Base-by-base conservation (phyloP, 2,797 vertebrate genomes). In the Hydrophis major region DNA sequence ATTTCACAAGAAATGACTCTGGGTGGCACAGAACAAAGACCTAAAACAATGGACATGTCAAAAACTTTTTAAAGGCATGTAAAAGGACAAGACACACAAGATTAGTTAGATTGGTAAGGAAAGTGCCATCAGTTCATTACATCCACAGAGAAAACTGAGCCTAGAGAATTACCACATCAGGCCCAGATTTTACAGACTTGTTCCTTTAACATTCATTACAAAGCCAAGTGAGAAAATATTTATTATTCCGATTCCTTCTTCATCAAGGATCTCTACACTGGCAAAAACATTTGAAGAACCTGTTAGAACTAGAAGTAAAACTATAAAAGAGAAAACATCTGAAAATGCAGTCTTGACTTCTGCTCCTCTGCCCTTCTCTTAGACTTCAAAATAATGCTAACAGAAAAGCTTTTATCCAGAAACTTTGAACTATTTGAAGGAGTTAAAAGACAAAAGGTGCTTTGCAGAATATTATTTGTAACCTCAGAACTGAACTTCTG, bases 401-500 rank as follows among this genome's bases (percentile, higher is more conserved):
- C 57, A 94, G 90, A 0, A 13, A 93, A 69, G 60, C 37, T 66
- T 92, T 90, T 0, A 50, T 0, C 66, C 32, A 93, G 55, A 59
- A 63, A 4, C 18, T 59, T 87, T 3, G 47, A 56, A 89, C 61
- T 56, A 63, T 22, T 59, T 93, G 92, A 60, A 92, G 56, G 94
- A 94, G 56, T 18, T 50, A 55, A 57, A 86, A 91, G 94, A 92
- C 69, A 89, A 66, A 96, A 94, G 61, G 32, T 59, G 94, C 53
- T 95, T 95, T 42, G 47, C 37, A 47, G 47, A 50, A 93, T 12
- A 13, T 88, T 91, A 86, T 93, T 74, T n/a, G 74, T 18, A 94
- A 88, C 37, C 74, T 94, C 32, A 94, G 32, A 83, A 27, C 18
- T 92, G 92, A 93, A 83, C 37, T 86, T 91, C 27, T 86, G 55